A percentile compares a stretch with the other conserved stretches of the same genome.
phyloP scores from a whole-genome alignment of 1,140 invertebrate species.

The Spodoptera frugiperda region DNA sequence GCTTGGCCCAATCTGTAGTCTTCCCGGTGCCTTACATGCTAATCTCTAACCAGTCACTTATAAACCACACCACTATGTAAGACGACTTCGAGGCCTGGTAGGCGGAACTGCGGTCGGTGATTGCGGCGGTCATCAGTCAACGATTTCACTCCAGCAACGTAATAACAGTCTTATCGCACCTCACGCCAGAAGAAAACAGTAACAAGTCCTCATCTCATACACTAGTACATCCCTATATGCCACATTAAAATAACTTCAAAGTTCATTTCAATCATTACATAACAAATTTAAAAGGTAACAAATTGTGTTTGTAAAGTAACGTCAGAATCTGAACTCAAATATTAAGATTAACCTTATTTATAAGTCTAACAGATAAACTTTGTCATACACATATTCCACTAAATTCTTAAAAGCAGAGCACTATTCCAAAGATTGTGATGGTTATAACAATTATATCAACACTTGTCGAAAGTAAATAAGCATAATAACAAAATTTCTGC shows the following conservation, averaged over 20 bases:
- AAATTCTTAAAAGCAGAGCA: background rate
- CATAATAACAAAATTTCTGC: slow-evolving; percentile 13
- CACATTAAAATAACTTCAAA: slow-evolving; percentile 19
- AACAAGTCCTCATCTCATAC: background rate
- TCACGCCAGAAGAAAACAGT: slow-evolving; percentile 15
- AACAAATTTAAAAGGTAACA: slow-evolving; percentile 31
- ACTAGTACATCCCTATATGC: slow-evolving; percentile 4
- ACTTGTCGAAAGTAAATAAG: background rate
- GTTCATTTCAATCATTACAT: slow-evolving; percentile 30
- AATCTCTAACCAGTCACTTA: slow-evolving; percentile 32
- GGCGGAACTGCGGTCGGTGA: slow-evolving; percentile 4
- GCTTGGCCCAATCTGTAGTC: slow-evolving; percentile 44
- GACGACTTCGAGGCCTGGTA: slow-evolving; percentile 14
- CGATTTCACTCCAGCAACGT: background rate
- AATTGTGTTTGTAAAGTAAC: background rate
- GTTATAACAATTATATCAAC: background rate
- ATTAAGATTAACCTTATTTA: slow-evolving; percentile 4
- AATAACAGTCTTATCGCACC: slow-evolving; percentile 33
- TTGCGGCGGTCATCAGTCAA: background rate
- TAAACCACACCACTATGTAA: slow-evolving; percentile 11
- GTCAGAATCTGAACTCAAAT: background rate
- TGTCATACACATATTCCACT: background rate
- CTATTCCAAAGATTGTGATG: background rate
- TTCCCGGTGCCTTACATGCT: slow-evolving; percentile 44
- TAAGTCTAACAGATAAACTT: slow-evolving; percentile 1